Percentiles rank a stretch among this genome's conserved stretches.
Conservation (phyloP, 2,888 invertebrate species). For the Digitonthophagus gazella region DNA sequence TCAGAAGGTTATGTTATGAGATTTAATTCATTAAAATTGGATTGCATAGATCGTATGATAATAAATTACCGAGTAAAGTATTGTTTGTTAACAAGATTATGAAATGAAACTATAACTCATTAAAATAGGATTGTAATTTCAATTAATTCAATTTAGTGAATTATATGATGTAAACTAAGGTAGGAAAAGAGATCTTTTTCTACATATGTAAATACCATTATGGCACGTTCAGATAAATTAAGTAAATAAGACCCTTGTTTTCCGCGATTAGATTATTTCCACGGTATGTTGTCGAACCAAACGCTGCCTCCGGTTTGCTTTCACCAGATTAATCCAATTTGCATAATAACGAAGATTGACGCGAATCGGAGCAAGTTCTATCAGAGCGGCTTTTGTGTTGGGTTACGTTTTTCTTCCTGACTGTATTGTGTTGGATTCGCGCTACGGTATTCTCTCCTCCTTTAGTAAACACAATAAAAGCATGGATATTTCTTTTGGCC, state of each 20-base stretch:
- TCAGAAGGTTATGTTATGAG: too few species aligned
- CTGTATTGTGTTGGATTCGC: neutral
- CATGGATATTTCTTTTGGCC: neutral
- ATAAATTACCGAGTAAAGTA: too few species aligned
- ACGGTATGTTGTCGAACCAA: neutral
- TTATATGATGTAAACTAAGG: too few species aligned
- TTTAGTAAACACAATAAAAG: neutral
- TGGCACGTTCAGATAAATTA: neutral
- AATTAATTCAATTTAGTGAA: too few species aligned
- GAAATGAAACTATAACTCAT: too few species aligned
- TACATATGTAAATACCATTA: too few species aligned
- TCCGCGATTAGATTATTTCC: neutral
- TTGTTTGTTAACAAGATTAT: too few species aligned
- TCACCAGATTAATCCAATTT: neutral
- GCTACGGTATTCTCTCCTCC: neutral
- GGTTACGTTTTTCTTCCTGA: neutral
- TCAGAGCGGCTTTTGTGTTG: neutral
- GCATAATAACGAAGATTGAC: neutral
- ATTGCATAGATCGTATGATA: too few species aligned
- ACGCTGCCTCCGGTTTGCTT: neutral
- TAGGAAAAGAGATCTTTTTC: too few species aligned
- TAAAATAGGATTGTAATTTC: too few species aligned
- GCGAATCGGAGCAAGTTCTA: neutral
- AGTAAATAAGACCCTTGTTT: neutral
- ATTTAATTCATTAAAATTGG: too few species aligned